These are phyloP conservation scores for Alexandromys fortis DNA, from an alignment of 2,113 vertebrate genomes.

Conservation along the genomic window DNA sequence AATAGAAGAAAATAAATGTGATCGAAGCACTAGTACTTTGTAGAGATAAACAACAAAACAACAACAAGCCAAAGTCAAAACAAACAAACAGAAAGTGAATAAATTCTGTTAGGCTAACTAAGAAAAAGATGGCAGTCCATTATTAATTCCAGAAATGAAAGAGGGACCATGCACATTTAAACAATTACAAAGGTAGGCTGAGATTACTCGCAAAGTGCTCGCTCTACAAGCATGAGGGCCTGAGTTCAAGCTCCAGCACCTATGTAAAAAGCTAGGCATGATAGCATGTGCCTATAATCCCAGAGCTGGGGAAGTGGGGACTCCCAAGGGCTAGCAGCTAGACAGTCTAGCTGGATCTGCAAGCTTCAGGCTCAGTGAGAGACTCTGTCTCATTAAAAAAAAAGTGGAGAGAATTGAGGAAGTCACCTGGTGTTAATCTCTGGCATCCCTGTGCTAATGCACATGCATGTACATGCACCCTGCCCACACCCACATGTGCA, in stretches of 20 bases:
- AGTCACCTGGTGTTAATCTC: no score
- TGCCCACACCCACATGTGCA: rapidly evolving
- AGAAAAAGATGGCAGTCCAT: background rate
- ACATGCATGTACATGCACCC: background rate
- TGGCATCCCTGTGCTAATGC: background rate
- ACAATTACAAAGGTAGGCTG: background rate
- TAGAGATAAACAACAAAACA: background rate
- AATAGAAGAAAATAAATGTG: background rate
- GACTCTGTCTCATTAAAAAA: background rate
- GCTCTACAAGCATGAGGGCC: no score
- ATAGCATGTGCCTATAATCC: background rate
- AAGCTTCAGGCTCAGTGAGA: no score
- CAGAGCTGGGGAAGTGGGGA: background rate
- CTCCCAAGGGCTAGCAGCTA: background rate
- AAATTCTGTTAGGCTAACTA: background rate
- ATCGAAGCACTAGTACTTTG: background rate
- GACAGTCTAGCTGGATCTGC: background rate
- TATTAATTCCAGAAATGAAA: constrained; percentile 17
- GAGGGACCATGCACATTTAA: background rate
- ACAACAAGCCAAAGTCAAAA: background rate
- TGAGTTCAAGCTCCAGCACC: background rate
- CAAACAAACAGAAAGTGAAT: background rate
- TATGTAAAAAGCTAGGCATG: background rate
- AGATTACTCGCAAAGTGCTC: background rate
- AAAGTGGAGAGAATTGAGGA: background rate